Evolutionary conservation across 2,113 vertebrate genomes (phyloP).

Genomic region (Aramus guarauna): DNA sequence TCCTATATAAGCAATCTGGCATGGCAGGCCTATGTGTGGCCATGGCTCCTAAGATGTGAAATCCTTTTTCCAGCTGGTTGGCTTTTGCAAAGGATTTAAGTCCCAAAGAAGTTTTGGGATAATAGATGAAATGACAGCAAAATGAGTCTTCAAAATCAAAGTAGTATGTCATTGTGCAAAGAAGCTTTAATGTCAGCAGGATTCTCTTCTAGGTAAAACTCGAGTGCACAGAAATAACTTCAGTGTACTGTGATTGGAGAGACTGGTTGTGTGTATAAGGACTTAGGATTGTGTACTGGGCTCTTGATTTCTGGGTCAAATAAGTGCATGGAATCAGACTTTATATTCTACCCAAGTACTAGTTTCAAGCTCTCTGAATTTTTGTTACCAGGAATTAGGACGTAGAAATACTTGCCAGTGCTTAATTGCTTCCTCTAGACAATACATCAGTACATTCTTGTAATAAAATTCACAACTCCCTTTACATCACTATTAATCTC

Average conservation of each 20-base stretch:
- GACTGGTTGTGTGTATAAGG: neutral
- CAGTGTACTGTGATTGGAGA: neutral
- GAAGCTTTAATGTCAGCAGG: conserved; percentile 11
- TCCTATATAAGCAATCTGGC: neutral
- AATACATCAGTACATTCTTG: neutral
- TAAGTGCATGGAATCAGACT: neutral
- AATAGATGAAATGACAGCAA: conserved; percentile 37
- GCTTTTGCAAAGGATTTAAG: conserved; percentile 21
- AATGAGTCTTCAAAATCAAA: conserved; percentile 35
- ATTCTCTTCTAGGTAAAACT: neutral
- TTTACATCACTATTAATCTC: conserved; percentile 12
- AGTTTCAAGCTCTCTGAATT: neutral
- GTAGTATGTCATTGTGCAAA: conserved; percentile 13
- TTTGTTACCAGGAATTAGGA: conserved; percentile 23
- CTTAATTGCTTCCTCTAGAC: conserved; percentile 1
- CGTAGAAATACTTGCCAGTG: conserved; percentile 4
- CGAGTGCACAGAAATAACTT: neutral
- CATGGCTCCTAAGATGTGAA: neutral
- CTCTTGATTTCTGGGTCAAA: neutral
- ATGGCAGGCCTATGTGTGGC: neutral
- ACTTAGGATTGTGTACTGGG: neutral
- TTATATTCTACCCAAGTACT: neutral
- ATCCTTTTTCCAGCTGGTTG: conserved; percentile 14
- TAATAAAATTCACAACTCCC: conserved; percentile 42
- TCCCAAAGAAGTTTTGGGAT: neutral